A percentile compares a stretch with the other conserved stretches of the same genome.
Evolutionary conservation across 2,797 vertebrate genomes (phyloP).

Genomic region (Aphelocoma californica): DNA sequence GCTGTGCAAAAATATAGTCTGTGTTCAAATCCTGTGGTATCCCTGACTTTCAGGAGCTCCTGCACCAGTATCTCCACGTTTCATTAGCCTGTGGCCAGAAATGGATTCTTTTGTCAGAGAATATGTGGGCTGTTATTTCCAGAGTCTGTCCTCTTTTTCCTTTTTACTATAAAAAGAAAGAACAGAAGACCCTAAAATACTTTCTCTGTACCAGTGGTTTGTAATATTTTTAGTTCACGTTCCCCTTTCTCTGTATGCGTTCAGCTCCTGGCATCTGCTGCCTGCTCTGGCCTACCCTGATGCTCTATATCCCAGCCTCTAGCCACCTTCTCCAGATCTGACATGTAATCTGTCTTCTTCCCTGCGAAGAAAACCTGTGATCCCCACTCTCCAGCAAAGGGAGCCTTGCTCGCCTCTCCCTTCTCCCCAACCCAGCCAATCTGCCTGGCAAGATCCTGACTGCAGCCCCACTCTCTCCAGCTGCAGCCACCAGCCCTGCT

Average conservation of each 20-base stretch:
- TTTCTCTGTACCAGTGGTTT: neutral
- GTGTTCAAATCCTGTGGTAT: neutral
- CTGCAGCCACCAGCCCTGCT: neutral
- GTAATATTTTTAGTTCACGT: neutral
- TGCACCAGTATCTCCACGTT: neutral
- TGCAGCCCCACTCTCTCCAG: fast-evolving
- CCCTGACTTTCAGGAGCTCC: neutral
- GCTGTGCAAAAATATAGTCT: neutral
- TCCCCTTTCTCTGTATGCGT: neutral
- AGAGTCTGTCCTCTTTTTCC: constrained; percentile 8
- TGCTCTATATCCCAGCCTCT: neutral
- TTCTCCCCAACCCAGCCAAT: neutral
- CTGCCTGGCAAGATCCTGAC: fast-evolving
- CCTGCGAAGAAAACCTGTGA: neutral
- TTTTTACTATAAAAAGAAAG: constrained; percentile 31
- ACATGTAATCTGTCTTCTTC: neutral
- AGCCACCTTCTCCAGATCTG: neutral
- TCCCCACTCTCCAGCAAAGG: neutral
- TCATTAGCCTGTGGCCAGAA: neutral
- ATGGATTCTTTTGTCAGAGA: neutral
- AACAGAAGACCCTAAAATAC: neutral
- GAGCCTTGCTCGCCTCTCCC: neutral
- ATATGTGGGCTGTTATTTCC: neutral
- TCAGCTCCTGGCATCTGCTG: neutral
- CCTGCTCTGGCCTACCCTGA: neutral